Conservation (phyloP, 1,140 invertebrate species). For the Vanessa atalanta region DNA sequence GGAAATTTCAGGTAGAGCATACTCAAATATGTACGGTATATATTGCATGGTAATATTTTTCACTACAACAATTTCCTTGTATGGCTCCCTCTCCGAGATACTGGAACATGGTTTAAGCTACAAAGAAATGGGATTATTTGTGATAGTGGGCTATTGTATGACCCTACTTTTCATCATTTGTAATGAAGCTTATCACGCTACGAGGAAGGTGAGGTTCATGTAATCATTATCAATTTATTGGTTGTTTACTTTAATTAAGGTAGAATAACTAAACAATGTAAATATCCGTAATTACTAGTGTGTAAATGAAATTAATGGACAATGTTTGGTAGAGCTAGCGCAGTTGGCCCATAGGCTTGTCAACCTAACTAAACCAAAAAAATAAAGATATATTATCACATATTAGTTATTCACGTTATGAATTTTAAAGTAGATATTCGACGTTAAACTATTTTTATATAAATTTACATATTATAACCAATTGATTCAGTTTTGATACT, state of each 20-base stretch:
- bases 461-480: neutral
- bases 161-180: slow-evolving; percentile 85
- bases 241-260: slow-evolving; percentile 26
- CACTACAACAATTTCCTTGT: slow-evolving; percentile 85
- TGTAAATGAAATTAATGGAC: too few species aligned
- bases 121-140: slow-evolving; percentile 85
- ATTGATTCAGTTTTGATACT: neutral
- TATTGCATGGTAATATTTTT: slow-evolving; percentile 86
- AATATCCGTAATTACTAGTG: too few species aligned
- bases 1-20: slow-evolving; percentile 82
- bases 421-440: neutral
- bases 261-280: neutral
- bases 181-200: slow-evolving; percentile 85
- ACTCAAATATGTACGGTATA: slow-evolving; percentile 87
- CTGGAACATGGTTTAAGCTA: slow-evolving; percentile 85
- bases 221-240: slow-evolving; percentile 12
- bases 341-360: too few species aligned
- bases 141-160: slow-evolving; percentile 86
- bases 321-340: too few species aligned
- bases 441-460: neutral
- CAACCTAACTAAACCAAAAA: too few species aligned
- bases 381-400: too few species aligned
- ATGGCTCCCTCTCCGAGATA: slow-evolving; percentile 85
- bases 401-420: neutral
- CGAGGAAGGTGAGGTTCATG: slow-evolving; percentile 74